phyloP scores from a whole-genome alignment of 1,140 invertebrate species.

The Drosophila navojoa region DNA sequence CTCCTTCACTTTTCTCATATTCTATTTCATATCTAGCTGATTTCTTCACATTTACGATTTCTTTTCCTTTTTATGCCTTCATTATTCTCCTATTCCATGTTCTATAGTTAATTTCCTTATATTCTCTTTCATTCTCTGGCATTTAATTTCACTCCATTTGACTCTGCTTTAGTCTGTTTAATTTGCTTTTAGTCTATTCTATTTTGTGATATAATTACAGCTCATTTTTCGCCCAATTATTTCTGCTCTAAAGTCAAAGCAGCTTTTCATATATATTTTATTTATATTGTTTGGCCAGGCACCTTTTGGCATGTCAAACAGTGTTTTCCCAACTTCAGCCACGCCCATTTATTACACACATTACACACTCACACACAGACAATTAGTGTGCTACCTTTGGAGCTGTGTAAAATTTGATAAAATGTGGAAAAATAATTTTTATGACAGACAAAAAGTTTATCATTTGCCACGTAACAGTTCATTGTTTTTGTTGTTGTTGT shows the following conservation, averaged over 20 bases:
- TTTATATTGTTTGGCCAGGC: background rate
- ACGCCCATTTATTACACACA: constrained; percentile 51
- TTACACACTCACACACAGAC: constrained; percentile 1
- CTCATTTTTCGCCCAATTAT: background rate
- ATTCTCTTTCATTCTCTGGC: no score
- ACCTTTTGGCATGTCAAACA: constrained; percentile 7
- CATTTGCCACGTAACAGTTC: constrained; percentile 74
- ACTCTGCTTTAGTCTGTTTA: background rate
- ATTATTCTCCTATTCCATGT: no score
- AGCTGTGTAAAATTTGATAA: constrained; percentile 28
- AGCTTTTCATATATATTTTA: background rate
- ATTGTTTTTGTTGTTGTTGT: constrained; percentile 57
- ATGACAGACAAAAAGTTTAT: constrained; percentile 77
- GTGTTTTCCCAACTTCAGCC: constrained; percentile 19
- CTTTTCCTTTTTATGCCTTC: no score
- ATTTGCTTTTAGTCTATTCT: background rate
- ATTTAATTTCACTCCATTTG: no score
- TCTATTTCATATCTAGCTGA: no score
- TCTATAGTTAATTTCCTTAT: no score
- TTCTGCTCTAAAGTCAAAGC: no score
- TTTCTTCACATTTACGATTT: no score
- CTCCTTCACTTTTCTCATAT: no score
- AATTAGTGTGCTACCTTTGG: constrained; percentile 46
- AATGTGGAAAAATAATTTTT: constrained; percentile 69
- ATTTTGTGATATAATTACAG: background rate